Percentiles rank a stretch among this genome's conserved stretches.
Evolutionary conservation across 2,113 vertebrate genomes (phyloP).

Genomic region (Malurus cyaneus): DNA sequence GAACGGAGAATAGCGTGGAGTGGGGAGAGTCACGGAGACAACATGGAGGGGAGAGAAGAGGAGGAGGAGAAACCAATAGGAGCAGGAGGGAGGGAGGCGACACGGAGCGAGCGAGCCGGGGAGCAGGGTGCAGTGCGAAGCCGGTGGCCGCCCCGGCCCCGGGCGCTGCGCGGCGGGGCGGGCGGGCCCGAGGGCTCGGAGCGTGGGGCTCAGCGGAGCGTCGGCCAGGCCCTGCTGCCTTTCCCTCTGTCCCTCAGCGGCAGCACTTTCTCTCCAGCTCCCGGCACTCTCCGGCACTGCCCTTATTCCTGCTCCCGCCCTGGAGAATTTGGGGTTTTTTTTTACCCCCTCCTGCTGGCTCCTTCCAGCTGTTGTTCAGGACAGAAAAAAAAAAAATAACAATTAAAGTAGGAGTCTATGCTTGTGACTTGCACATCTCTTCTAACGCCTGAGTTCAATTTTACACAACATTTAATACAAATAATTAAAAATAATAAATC

Average conservation of each 20-base stretch:
- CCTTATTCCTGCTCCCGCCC: not conserved
- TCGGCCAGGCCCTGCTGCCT: not conserved
- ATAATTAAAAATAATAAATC: slow-evolving; percentile 81
- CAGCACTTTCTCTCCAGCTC: not conserved
- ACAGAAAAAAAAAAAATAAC: slow-evolving; percentile 72
- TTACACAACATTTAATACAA: slow-evolving; percentile 79
- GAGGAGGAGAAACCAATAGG: slow-evolving; percentile 24
- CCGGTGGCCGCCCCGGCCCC: not conserved
- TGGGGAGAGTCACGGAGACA: not conserved
- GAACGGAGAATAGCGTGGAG: not conserved
- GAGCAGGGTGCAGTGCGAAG: not conserved
- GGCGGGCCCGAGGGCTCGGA: not conserved
- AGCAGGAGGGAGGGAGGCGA: not conserved
- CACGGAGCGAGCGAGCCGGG: not conserved
- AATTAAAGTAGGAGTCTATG: slow-evolving; percentile 77
- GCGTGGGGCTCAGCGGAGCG: not conserved
- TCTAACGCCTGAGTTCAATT: slow-evolving; percentile 76
- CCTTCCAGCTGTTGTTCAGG: slow-evolving; percentile 73
- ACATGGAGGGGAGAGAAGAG: not conserved
- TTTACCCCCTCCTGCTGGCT: slow-evolving; percentile 25
- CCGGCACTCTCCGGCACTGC: not conserved
- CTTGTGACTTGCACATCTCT: slow-evolving; percentile 77
- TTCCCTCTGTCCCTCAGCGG: not conserved
- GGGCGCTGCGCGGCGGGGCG: not conserved
- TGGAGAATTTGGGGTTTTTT: not conserved